These are phyloP conservation scores for Gymnoscopelus microlampas DNA, from an alignment of 2,797 vertebrate species.

Conservation along the genomic window DNA sequence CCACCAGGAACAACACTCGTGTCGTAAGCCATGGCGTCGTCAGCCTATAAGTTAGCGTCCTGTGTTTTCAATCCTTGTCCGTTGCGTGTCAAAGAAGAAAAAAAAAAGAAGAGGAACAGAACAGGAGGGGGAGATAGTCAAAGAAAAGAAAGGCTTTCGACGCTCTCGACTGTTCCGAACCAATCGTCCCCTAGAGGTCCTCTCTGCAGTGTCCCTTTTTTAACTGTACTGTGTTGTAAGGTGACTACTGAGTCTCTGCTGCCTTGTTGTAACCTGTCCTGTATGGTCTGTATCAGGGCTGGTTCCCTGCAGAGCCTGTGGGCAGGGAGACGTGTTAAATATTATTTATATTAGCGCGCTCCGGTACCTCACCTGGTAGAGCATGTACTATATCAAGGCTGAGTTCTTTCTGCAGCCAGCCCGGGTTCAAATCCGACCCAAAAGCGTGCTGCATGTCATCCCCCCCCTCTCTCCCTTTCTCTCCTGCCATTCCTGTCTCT, in stretches of 20 bases:
- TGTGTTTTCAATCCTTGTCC: constrained; percentile 72
- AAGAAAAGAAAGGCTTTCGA: constrained; percentile 59
- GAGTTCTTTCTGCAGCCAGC: no score
- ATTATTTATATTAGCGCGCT: constrained; percentile 34
- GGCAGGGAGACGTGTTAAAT: constrained; percentile 36
- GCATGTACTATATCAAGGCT: no score
- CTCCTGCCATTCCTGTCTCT: no score
- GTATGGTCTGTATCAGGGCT: constrained; percentile 70
- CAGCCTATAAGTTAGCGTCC: constrained; percentile 70
- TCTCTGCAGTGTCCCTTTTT: constrained; percentile 74
- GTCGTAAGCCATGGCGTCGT: neutral
- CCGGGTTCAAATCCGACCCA: no score
- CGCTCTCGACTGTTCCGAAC: constrained; percentile 75
- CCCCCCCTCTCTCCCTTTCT: no score
- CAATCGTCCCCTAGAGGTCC: constrained; percentile 59
- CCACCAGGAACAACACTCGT: no score
- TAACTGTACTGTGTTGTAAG: constrained; percentile 39
- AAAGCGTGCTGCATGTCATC: no score
- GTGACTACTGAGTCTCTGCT: constrained; percentile 31
- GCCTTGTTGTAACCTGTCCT: constrained; percentile 58
- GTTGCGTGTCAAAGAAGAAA: constrained; percentile 63
- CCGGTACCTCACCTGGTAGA: no score
- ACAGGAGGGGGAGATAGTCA: constrained; percentile 42
- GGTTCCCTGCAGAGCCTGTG: constrained; percentile 70
- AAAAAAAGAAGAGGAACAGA: constrained; percentile 59